Evolutionary conservation across 1,140 invertebrate genomes (phyloP).

Genomic region (Macrobrachium nipponense): DNA sequence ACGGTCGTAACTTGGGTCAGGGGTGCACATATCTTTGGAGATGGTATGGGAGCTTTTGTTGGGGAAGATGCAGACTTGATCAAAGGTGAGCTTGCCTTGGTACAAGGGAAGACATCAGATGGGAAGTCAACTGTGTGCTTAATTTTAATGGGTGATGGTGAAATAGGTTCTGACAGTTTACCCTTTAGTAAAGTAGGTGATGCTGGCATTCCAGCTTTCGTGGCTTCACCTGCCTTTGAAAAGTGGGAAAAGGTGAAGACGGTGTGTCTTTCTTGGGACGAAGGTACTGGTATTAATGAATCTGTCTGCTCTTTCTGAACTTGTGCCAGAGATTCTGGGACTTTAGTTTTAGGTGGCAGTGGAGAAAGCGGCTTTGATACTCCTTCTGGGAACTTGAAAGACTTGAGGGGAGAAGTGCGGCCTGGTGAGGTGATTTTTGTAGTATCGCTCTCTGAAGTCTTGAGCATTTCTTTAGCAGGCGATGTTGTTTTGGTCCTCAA

Average conservation of each 20-base stretch:
- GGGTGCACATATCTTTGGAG: too few relatives aligned
- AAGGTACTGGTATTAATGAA: background rate
- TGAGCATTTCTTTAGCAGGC: background rate
- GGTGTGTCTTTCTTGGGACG: background rate
- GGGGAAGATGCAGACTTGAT: background rate
- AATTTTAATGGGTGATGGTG: background rate
- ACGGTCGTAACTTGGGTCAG: too few relatives aligned
- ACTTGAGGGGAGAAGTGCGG: background rate
- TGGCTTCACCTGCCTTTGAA: too few relatives aligned
- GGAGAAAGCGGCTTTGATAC: slow-evolving; percentile 2
- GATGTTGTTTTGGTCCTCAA: too few relatives aligned
- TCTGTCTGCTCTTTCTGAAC: background rate
- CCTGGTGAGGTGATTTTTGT: background rate
- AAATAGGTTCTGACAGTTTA: background rate
- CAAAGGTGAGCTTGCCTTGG: background rate
- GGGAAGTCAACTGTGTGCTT: background rate
- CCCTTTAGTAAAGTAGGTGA: too few relatives aligned
- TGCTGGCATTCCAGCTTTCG: too few relatives aligned
- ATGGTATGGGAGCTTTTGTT: background rate
- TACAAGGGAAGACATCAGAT: background rate
- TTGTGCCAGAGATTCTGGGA: background rate
- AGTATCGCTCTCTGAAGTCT: background rate
- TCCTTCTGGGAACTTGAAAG: slow-evolving; percentile 1
- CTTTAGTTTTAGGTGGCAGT: background rate
- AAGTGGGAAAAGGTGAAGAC: background rate